Base-by-base conservation (phyloP, 2,113 vertebrate genomes). In the Ancistrus triradiatus region DNA sequence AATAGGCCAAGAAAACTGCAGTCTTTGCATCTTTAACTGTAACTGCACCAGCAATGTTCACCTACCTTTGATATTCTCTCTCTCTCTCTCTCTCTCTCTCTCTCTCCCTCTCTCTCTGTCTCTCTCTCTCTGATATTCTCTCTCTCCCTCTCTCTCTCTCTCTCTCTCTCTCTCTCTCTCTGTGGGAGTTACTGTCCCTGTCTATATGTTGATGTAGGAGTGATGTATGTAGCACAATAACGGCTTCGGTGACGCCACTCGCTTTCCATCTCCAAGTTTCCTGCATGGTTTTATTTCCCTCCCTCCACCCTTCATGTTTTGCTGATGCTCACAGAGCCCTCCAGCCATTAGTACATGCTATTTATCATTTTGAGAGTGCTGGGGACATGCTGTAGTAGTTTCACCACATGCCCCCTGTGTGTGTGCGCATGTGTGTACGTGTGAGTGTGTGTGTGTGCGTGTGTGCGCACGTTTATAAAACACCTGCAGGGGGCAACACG, bases 241-340 rank as follows among this genome's bases (percentile, higher is more conserved):
- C 61, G 61, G 62, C 40, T 63, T 51, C 46, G 42, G 25, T 66
- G 62, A 71, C 49, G 64, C 56, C 62, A 59, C 50, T 55, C 56
- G 21, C 40, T 42, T 57, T 46, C 42, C 59, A 43, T 71, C 56
- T 52, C 10, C 21, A 47, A 56, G 21, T 62, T 66, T 48, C 19
- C 42, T 50, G 38, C 22, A 1, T 37, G 46, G 49, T n/a, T 25
- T 35, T 28, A 9, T 24, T 25, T 38, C 19, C 10, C 27, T 33
- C 13, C 15, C 6, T 18, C 13, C 9, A 28, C 18, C 28, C 19
- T 51, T n/a, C 11, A 14, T 50, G 14, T 43, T 14, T 14, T 6
- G 4, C n/a, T 7, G 19, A 49, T 9, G 51, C 17, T 27, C 15
- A 58, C 9, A 27, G 14, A 42, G 21, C 24, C 38, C 25, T 9